A percentile compares a stretch with the other conserved stretches of the same genome.
phyloP scores from a whole-genome alignment of 2,113 vertebrate genomes.

The Baryphthengus martii region DNA sequence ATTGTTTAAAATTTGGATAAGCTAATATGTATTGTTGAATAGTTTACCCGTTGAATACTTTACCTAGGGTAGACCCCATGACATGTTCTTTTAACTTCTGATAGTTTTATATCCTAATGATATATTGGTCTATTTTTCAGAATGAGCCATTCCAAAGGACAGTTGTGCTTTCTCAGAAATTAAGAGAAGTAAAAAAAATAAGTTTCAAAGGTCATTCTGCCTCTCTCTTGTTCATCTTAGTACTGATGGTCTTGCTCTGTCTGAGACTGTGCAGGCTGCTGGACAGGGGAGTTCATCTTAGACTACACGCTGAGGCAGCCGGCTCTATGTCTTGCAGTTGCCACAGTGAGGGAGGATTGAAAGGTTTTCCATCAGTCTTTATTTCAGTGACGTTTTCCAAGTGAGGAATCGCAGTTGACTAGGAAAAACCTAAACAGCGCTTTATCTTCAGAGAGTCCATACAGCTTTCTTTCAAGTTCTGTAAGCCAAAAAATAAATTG shows the following conservation, averaged over 20 bases:
- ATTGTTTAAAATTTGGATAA: neutral
- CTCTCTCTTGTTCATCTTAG: neutral
- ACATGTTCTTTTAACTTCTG: neutral
- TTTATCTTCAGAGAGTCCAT: neutral
- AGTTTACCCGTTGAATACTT: neutral
- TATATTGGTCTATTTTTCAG: neutral
- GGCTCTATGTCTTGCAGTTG: neutral
- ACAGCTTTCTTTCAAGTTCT: neutral
- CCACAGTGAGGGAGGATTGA: neutral
- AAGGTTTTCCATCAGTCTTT: slow-evolving; percentile 3
- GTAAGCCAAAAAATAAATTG: slow-evolving; percentile 6
- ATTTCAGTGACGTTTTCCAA: slow-evolving; percentile 28
- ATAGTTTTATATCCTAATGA: neutral
- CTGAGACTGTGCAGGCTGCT: neutral
- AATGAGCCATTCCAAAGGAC: neutral
- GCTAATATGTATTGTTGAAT: neutral
- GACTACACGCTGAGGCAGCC: neutral
- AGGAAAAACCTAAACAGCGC: neutral
- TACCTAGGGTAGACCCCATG: neutral
- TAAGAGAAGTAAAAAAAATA: neutral
- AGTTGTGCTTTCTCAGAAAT: neutral
- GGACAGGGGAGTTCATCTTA: neutral
- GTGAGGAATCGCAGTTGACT: neutral
- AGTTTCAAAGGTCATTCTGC: neutral
- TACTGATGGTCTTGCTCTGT: neutral